These are phyloP conservation scores for Catocala sponsa DNA, from an alignment of 2,888 invertebrate species.

Conservation along the genomic window DNA sequence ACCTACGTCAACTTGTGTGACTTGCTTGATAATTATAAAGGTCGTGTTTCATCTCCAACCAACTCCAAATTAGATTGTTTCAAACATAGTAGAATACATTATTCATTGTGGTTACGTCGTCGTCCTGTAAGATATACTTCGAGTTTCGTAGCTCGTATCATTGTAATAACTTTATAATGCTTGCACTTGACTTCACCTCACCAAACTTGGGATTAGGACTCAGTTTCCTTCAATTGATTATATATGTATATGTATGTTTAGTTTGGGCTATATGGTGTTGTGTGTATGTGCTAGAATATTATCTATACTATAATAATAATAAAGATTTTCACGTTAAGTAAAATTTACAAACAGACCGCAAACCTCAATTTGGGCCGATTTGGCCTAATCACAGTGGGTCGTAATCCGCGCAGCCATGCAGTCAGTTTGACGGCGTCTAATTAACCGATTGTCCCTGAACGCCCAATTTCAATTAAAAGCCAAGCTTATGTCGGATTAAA, in stretches of 20 bases:
- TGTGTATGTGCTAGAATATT: no score
- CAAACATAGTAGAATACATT: constrained; percentile 19
- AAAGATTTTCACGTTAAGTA: constrained; percentile 6
- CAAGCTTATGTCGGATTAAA: constrained; percentile 38
- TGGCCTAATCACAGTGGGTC: constrained; percentile 35
- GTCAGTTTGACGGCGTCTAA: constrained; percentile 29
- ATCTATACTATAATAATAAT: no score
- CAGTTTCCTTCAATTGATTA: no score
- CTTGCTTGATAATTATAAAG: constrained; percentile 42
- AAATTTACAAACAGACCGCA: constrained; percentile 46
- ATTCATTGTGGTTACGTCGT: neutral
- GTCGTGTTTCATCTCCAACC: constrained; percentile 27
- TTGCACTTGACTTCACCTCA: no score
- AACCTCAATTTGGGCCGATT: constrained; percentile 42
- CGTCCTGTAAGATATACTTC: neutral
- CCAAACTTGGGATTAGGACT: no score
- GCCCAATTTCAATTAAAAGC: constrained; percentile 51
- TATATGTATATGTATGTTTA: no score
- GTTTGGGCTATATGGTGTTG: no score
- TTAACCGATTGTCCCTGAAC: constrained; percentile 50
- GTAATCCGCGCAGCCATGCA: constrained; percentile 41
- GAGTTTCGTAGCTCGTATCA: neutral
- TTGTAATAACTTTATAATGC: neutral
- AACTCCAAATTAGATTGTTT: constrained; percentile 55
- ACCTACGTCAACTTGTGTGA: constrained; percentile 6